Base-by-base conservation (phyloP, 2,888 invertebrate species). In the Sussaba pulchella region DNA sequence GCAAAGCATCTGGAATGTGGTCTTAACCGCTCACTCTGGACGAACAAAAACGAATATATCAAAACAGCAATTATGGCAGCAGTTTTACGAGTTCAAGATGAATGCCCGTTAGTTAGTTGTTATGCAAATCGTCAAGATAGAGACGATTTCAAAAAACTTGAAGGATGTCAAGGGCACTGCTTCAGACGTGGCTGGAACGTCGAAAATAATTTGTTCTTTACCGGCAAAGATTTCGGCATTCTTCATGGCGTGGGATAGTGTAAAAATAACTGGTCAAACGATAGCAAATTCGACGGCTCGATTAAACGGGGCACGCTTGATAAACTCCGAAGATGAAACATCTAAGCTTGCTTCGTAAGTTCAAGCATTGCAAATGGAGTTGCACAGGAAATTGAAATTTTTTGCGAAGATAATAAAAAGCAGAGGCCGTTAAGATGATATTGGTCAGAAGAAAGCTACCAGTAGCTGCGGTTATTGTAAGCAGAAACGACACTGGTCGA, bases 401-500 rank as follows among this genome's bases (percentile, higher is more conserved):
- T 61, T 61, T 41, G 61, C 39, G 2, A 39, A 21, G 9, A 61
- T 21, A 61, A 36, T 41, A 19, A 21, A 61, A 14, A 17, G 41
- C 36, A 61, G 10, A 12, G 17, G 12, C 17, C 39, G 19, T 36
- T 19, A 61, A 36, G 57, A 57, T 31, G 24, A 21, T 26, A 57
- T 57, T 57, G 54, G 1, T 0, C 24, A 57, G 14, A 57, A n/a
- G 54, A 57, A 26, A 57, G 54, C 54, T 26, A 26, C 26, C 31
- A 57, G 31, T 26, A 39, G 41, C n/a, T 61, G 61, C 41, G 41
- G 61, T 17, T 61, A 41, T 61, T 61, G 61, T 12, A 61, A 61
- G 19, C 21, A 61, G 39, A 61, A 43, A 19, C 41, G 61, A 6
- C 61, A 61, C n/a, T 61, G 41, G 41, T 61, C 41, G 61, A 61